Percentiles rank a stretch among this genome's conserved stretches.
Evolutionary conservation across 2,113 vertebrate genomes (phyloP).

Genomic region (Conger conger): DNA sequence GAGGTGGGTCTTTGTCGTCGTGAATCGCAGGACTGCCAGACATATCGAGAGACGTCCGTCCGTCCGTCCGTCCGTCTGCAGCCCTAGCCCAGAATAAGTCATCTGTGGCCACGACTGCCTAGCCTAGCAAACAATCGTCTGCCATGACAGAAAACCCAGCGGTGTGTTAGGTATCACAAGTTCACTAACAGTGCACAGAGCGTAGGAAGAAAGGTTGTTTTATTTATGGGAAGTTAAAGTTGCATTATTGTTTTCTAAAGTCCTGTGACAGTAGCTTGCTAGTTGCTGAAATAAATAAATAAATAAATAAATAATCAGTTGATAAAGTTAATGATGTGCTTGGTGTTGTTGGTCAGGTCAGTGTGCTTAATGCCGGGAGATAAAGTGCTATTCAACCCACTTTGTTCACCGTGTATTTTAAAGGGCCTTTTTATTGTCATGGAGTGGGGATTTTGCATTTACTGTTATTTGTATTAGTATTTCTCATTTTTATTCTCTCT

Average conservation of each 20-base stretch:
- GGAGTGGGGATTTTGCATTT: not conserved
- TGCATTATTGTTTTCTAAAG: too few species aligned
- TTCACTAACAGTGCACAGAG: not conserved
- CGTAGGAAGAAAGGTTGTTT: not conserved
- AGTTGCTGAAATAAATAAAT: too few species aligned
- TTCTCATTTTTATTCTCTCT: not conserved
- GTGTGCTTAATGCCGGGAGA: too few species aligned
- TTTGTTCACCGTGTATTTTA: not conserved
- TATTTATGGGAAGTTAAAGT: too few species aligned
- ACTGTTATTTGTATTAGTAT: too few species aligned
- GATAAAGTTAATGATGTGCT: not conserved
- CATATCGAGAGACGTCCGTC: not conserved
- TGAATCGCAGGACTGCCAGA: not conserved
- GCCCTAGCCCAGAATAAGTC: not conserved
- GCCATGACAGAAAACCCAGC: too few species aligned
- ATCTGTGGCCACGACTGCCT: too few species aligned
- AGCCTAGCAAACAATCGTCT: not conserved
- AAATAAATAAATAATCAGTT: not conserved
- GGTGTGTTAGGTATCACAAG: too few species aligned
- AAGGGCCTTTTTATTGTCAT: not conserved
- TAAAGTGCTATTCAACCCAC: not conserved
- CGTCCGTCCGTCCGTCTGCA: too few species aligned
- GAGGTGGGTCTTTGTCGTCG: not conserved
- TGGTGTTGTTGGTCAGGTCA: not conserved
- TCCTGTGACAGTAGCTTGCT: too few species aligned